Base-by-base conservation (phyloP, 2,113 vertebrate species). In the Monopterus albus region DNA sequence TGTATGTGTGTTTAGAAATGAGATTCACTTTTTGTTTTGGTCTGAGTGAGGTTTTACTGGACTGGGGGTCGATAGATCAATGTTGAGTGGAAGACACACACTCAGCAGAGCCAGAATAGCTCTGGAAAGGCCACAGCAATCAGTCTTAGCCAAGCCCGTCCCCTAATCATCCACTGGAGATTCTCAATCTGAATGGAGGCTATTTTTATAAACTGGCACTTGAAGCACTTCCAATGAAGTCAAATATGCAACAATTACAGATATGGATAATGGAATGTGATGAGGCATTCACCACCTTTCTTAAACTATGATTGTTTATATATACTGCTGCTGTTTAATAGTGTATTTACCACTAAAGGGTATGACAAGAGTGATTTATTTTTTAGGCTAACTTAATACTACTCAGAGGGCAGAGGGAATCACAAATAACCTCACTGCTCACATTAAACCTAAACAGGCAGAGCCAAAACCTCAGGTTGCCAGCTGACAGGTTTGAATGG, bases 31-130 rank as follows among this genome's bases (percentile, higher is more conserved):
- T 87, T 84, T 81, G 78, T 88, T 87, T 84, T 81, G 78, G 82
- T 85, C 81, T 12, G 59, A 69, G 86, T 66, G 45, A 75, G 84
- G 84, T 90, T 91, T 88, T 88, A 86, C 87, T 82, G 86, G 87
- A 85, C 75, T 21, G 53, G 56, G 72, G 85, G 84, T 90, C 88
- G 83, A 91, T 89, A 67, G 80, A 89, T 91, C 88, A 79, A 91
- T 90, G 83, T 40, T 67, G 83, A 86, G 86, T 87, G 86, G 83
- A 89, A 90, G 85, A 79, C 79, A 88, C 83, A 74, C 87, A 87
- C 87, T 90, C 90, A 87, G 90, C 88, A 88, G 65, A 84, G 88
- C 78, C 73, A 86, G 83, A 88, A 91, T 90, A 88, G 81, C 88
- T 79, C 51, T 59, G 82, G 59, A 89, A 91, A 90, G 88, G 86